A percentile compares a stretch with the other conserved stretches of the same genome.
These are phyloP conservation scores for Neogobius melanostomus DNA, from an alignment of 2,113 vertebrate species.

Conservation along the genomic window DNA sequence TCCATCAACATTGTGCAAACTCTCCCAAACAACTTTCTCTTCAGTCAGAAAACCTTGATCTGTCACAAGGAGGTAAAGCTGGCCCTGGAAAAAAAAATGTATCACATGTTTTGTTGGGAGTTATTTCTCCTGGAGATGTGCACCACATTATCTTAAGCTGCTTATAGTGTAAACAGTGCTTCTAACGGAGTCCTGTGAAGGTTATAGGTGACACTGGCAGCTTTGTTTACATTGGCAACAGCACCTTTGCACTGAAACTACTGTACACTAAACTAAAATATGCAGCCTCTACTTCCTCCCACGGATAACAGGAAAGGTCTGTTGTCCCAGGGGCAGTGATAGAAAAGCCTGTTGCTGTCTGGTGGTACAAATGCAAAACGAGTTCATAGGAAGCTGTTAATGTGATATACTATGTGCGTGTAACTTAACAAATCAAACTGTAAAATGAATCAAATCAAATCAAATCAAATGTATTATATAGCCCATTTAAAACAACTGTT, in stretches of 20 bases:
- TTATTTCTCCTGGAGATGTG: background rate
- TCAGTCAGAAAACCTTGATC: conserved; percentile 98
- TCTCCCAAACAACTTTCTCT: conserved; percentile 98
- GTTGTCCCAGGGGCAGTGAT: conserved; percentile 31
- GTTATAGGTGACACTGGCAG: conserved; percentile 21
- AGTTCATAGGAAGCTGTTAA: background rate
- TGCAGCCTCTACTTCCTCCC: conserved; percentile 47
- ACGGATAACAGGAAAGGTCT: conserved; percentile 67
- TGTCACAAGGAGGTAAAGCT: conserved; percentile 95
- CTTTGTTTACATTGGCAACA: conserved; percentile 50
- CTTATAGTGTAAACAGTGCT: conserved; percentile 16
- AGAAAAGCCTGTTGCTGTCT: background rate
- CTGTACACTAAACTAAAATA: background rate
- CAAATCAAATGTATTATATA: too few species aligned
- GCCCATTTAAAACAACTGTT: too few species aligned
- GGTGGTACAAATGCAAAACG: too few species aligned
- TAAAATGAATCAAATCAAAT: too few species aligned
- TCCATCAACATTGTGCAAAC: conserved; percentile 95
- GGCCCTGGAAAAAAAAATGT: conserved; percentile 79
- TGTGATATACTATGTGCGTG: background rate
- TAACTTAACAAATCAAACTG: background rate
- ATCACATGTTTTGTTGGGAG: conserved; percentile 3
- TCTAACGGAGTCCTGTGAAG: conserved; percentile 8
- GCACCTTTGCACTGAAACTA: conserved; percentile 27
- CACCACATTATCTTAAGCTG: too few species aligned